phyloP scores from a whole-genome alignment of 2,888 invertebrate genomes.

The Acrocyrtus sp. region DNA sequence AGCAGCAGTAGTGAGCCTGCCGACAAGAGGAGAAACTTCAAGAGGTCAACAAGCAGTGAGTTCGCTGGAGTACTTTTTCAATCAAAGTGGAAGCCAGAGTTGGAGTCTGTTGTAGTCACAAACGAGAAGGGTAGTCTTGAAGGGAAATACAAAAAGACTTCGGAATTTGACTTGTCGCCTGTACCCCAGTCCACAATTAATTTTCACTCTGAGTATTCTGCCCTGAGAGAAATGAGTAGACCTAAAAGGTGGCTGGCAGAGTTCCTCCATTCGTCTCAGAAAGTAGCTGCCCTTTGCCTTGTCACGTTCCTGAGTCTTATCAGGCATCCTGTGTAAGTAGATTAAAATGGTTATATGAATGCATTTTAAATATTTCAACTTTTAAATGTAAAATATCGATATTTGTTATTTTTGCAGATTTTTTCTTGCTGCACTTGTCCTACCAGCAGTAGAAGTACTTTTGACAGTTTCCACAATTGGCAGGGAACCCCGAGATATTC shows the following conservation, averaged over 20 bases:
- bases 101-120: conserved; percentile 7
- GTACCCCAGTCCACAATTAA: background rate
- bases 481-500: conserved; percentile 34
- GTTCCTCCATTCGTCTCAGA: conserved; percentile 4
- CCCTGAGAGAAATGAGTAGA: background rate
- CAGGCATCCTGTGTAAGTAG: conserved; percentile 35
- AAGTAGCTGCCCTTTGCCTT: conserved; percentile 23
- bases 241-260: conserved; percentile 10
- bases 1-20: background rate
- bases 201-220: background rate
- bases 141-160: conserved; percentile 8
- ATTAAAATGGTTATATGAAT: background rate
- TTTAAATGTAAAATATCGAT: background rate
- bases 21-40: conserved; percentile 1
- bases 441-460: conserved; percentile 38
- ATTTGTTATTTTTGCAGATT: conserved; percentile 30
- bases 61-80: conserved; percentile 18
- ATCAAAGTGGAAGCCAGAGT: conserved; percentile 34
- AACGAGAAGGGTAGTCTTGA: conserved; percentile 6
- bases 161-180: conserved; percentile 21
- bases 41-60: conserved; percentile 20
- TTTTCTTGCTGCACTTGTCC: conserved; percentile 32
- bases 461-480: conserved; percentile 40
- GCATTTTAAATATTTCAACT: background rate
- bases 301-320: conserved; percentile 22